These are phyloP conservation scores for Epinephelus coioides DNA, from an alignment of 2,797 vertebrate genomes.

Conservation along the genomic window DNA sequence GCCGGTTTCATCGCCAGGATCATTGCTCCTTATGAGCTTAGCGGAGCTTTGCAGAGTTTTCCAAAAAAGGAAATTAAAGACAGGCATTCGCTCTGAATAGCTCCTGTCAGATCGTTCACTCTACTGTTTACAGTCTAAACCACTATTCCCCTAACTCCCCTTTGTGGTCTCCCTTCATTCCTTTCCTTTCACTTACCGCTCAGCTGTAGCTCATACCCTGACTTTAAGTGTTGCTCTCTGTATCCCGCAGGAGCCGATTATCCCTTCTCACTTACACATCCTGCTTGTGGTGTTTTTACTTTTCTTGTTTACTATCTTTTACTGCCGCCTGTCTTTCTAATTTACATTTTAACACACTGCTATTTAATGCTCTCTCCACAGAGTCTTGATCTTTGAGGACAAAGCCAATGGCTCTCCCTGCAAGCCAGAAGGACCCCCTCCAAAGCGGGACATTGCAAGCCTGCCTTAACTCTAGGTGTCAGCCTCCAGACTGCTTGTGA, in stretches of 20 bases:
- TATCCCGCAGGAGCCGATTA: conserved; percentile 2
- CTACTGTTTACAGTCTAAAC: conserved; percentile 27
- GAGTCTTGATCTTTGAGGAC: conserved; percentile 97
- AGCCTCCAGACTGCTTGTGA: conserved; percentile 35
- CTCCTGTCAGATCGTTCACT: conserved; percentile 67
- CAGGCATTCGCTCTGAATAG: conserved; percentile 76
- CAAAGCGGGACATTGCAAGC: conserved; percentile 96
- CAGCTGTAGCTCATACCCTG: conserved; percentile 6
- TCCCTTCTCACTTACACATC: conserved; percentile 13
- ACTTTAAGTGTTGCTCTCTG: not conserved
- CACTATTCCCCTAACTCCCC: conserved; percentile 39
- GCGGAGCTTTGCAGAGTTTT: conserved; percentile 82
- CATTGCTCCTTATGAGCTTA: conserved; percentile 84
- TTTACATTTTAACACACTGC: not conserved
- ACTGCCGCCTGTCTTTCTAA: not conserved
- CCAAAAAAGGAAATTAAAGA: conserved; percentile 85
- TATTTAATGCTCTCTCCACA: conserved; percentile 63
- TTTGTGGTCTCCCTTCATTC: conserved; percentile 53
- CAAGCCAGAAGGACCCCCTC: conserved; percentile 92
- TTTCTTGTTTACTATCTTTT: not conserved
- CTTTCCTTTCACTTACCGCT: conserved; percentile 31
- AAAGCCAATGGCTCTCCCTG: conserved; percentile 89
- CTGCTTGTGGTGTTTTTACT: not conserved
- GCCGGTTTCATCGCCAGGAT: conserved; percentile 64
- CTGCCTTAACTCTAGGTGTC: conserved; percentile 86